These are phyloP conservation scores for Seriola dumerili DNA, from an alignment of 2,113 vertebrate genomes.

Conservation along the genomic window DNA sequence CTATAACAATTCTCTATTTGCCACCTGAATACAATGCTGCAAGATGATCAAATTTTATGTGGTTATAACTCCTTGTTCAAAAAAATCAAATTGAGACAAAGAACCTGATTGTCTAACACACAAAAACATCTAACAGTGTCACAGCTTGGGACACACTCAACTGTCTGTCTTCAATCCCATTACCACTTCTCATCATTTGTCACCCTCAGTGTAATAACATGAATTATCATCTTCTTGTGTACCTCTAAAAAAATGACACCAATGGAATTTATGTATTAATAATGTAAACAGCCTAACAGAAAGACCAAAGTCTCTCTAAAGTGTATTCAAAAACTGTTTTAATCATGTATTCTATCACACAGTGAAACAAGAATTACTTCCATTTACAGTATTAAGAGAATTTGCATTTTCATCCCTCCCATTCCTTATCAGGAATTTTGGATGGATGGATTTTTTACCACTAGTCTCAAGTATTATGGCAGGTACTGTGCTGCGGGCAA, in stretches of 20 bases:
- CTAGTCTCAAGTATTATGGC: not conserved
- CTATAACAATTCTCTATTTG: not conserved
- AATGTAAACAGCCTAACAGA: constrained; percentile 6
- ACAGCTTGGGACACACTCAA: constrained; percentile 2
- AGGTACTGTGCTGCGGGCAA: not conserved
- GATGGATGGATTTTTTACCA: not conserved
- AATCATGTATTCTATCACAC: not conserved
- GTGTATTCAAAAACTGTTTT: not conserved
- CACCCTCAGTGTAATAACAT: not conserved
- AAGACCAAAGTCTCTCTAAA: constrained; percentile 9
- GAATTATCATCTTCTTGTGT: not conserved
- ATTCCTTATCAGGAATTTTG: not conserved
- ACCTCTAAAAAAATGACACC: not conserved
- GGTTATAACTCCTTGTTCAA: constrained; percentile 15
- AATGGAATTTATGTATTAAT: constrained; percentile 4
- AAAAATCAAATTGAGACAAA: constrained; percentile 25
- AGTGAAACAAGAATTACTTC: constrained; percentile 1
- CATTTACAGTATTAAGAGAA: not conserved
- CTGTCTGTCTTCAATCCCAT: not conserved
- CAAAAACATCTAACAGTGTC: constrained; percentile 14
- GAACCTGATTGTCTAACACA: constrained; percentile 65
- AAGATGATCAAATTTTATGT: constrained; percentile 3
- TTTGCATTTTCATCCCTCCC: not conserved
- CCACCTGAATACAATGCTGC: constrained; percentile 3
- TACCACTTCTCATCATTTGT: not conserved